Evolutionary conservation across 2,113 vertebrate species (phyloP).

Genomic region (Hydrolagus affinis): DNA sequence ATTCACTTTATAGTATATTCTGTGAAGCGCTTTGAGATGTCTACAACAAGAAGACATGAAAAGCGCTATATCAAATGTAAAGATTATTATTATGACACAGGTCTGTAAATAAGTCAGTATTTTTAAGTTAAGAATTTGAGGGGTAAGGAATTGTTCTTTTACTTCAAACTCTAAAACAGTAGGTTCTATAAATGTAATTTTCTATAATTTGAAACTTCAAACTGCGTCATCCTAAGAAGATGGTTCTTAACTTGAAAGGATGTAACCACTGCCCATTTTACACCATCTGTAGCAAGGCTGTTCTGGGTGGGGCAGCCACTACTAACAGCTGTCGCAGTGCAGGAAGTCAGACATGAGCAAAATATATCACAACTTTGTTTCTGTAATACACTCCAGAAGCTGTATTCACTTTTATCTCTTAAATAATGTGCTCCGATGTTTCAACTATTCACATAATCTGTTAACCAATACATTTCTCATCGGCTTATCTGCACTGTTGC

Average conservation of each 20-base stretch:
- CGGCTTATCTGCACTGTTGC: too few species aligned
- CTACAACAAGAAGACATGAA: too few species aligned
- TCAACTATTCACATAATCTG: too few species aligned
- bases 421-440: too few species aligned
- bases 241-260: neutral
- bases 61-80: too few species aligned
- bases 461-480: too few species aligned
- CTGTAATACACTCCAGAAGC: slow-evolving; percentile 24
- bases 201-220: neutral
- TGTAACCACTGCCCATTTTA: neutral
- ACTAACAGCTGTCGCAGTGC: neutral
- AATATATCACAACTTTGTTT: slow-evolving; percentile 22
- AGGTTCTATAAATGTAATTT: neutral
- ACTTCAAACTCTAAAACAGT: neutral
- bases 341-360: slow-evolving; percentile 15
- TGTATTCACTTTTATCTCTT: neutral
- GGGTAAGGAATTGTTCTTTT: neutral
- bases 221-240: neutral
- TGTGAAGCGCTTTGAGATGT: too few species aligned
- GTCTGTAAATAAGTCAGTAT: too few species aligned
- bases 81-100: too few species aligned
- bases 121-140: neutral
- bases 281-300: neutral
- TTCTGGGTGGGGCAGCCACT: slow-evolving; percentile 23
- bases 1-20: too few species aligned